A percentile compares a stretch with the other conserved stretches of the same genome.
These are phyloP conservation scores for Bujurquina vittata DNA, from an alignment of 2,113 vertebrate species.

Conservation along the genomic window DNA sequence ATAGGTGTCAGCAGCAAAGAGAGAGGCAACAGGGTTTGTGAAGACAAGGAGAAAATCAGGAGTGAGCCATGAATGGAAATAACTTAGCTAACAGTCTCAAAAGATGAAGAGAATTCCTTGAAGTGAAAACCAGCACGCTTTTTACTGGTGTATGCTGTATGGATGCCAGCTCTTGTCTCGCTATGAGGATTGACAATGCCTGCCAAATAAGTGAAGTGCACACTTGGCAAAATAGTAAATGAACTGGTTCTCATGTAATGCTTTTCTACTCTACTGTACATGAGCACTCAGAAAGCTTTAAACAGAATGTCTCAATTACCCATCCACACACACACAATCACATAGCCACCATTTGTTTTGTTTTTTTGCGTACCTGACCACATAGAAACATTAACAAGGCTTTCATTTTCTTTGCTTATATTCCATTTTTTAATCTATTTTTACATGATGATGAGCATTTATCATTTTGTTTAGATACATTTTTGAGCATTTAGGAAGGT, in stretches of 20 bases:
- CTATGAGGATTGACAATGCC: constrained; percentile 15
- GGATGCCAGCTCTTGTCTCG: constrained; percentile 6
- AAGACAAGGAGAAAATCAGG: not conserved
- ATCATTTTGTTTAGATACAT: not conserved
- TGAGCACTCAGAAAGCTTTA: too few relatives aligned
- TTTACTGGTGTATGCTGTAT: constrained; percentile 45
- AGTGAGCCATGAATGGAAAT: constrained; percentile 35
- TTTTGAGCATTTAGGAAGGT: too few relatives aligned
- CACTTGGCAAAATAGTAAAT: not conserved
- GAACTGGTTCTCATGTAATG: too few relatives aligned
- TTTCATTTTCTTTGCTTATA: constrained; percentile 42
- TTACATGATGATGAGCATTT: not conserved
- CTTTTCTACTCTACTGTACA: too few relatives aligned
- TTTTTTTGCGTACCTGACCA: constrained; percentile 10
- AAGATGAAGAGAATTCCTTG: not conserved
- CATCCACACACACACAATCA: too few relatives aligned
- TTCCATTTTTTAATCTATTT: not conserved
- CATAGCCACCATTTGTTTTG: too few relatives aligned
- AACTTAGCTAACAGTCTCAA: not conserved
- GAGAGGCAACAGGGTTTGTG: not conserved
- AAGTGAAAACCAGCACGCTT: constrained; percentile 16
- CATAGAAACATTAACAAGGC: constrained; percentile 26
- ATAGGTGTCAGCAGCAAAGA: not conserved
- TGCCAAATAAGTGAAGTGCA: constrained; percentile 12
- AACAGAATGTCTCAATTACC: too few relatives aligned